Evolutionary conservation across 1,140 invertebrate species (phyloP).

Genomic region (Nilaparvata lugens): DNA sequence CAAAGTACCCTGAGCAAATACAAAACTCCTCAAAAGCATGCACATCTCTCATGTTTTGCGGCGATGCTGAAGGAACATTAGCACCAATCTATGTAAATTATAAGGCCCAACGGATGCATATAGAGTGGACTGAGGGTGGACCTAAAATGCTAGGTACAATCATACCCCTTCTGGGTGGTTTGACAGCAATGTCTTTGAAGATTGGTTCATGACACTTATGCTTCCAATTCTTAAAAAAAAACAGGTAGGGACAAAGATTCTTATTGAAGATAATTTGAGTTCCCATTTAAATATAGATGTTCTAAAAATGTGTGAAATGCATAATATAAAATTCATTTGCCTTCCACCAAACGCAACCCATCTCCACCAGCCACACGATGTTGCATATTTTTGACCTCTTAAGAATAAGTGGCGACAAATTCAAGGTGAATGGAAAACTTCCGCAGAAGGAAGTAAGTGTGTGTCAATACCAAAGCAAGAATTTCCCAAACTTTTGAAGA

Average conservation of each 20-base stretch:
- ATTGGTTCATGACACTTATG: constrained; percentile 24
- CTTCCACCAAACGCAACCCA: constrained; percentile 36
- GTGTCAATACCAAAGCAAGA: too few species aligned
- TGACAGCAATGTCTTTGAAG: constrained; percentile 27
- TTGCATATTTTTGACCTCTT: constrained; percentile 30
- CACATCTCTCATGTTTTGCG: constrained; percentile 21
- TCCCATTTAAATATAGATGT: constrained; percentile 32
- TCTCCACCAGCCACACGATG: constrained; percentile 34
- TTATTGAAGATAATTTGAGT: constrained; percentile 34
- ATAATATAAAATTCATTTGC: constrained; percentile 33
- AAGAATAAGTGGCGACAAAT: constrained; percentile 32
- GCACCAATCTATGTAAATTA: constrained; percentile 33
- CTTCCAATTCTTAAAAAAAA: constrained; percentile 27
- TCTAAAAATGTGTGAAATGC: constrained; percentile 27
- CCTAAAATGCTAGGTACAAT: constrained; percentile 25
- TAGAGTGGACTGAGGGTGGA: constrained; percentile 20
- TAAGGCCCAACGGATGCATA: constrained; percentile 26
- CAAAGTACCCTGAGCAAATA: constrained; percentile 16
- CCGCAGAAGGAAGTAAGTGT: neutral
- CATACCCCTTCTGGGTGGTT: constrained; percentile 30
- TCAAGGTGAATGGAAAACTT: constrained; percentile 27
- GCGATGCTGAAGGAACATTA: constrained; percentile 13
- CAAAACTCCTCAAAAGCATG: constrained; percentile 16
- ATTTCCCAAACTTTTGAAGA: too few species aligned
- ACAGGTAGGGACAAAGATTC: constrained; percentile 26